Evolutionary conservation across 2,888 invertebrate species (phyloP).

Genomic region (Acronicta alni): DNA sequence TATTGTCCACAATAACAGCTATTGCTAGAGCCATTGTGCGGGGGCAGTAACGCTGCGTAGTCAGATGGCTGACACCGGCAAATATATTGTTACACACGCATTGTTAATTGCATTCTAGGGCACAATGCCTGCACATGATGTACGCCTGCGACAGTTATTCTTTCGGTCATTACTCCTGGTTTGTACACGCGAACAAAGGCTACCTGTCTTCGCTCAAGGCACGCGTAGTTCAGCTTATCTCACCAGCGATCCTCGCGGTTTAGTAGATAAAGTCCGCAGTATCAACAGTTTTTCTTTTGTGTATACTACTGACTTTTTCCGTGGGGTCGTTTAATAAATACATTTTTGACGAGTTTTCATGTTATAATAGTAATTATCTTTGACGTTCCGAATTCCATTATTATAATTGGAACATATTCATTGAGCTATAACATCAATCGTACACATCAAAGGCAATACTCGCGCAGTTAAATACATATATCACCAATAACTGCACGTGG

Average conservation of each 20-base stretch:
- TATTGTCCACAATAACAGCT: slow-evolving; percentile 51
- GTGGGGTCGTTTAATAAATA: not conserved
- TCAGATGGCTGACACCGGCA: slow-evolving; percentile 60
- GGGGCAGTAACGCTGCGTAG: slow-evolving; percentile 52
- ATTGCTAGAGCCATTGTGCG: slow-evolving; percentile 46
- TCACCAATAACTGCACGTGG: slow-evolving; percentile 47
- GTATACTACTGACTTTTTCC: not conserved
- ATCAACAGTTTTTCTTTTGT: not conserved
- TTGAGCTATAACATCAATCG: slow-evolving; percentile 26
- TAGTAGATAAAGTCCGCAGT: slow-evolving; percentile 7
- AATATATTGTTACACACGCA: slow-evolving; percentile 63
- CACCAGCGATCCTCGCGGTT: slow-evolving; percentile 6
- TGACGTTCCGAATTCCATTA: not conserved
- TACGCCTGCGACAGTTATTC: slow-evolving; percentile 39
- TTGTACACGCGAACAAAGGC: slow-evolving; percentile 28
- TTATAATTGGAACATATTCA: slow-evolving; percentile 23
- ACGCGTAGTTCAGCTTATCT: slow-evolving; percentile 38
- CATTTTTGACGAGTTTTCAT: not conserved
- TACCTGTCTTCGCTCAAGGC: slow-evolving; percentile 27
- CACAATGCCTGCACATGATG: slow-evolving; percentile 36
- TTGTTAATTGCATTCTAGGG: slow-evolving; percentile 66
- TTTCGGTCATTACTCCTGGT: slow-evolving; percentile 48
- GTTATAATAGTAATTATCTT: not conserved
- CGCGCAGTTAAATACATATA: slow-evolving; percentile 32
- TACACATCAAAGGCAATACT: slow-evolving; percentile 34